These are phyloP conservation scores for Amiota minor DNA, from an alignment of 2,888 invertebrate genomes.

Conservation along the genomic window DNA sequence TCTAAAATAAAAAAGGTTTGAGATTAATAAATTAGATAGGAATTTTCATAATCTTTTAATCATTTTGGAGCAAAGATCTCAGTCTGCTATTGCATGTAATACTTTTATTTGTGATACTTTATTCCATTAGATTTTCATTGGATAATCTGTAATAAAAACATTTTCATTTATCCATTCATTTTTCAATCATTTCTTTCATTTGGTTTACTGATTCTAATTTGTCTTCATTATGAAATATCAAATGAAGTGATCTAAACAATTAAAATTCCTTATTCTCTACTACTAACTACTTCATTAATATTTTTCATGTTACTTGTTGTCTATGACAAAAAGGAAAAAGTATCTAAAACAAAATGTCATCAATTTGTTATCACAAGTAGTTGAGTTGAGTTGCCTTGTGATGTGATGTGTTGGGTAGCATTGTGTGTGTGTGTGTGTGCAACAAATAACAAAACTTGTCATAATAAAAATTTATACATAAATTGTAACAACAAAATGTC, in stretches of 20 bases:
- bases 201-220: neutral
- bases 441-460: constrained; percentile 35
- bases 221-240: neutral
- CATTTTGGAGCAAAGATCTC: too few relatives aligned
- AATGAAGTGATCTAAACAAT: constrained; percentile 24
- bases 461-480: constrained; percentile 40
- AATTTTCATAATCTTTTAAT: too few relatives aligned
- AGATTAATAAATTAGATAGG: too few relatives aligned
- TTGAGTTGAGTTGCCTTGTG: constrained; percentile 24
- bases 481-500: constrained; percentile 34
- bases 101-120: too few relatives aligned
- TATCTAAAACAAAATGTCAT: constrained; percentile 25
- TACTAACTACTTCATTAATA: too few relatives aligned
- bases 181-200: neutral
- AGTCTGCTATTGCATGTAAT: too few relatives aligned
- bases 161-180: neutral
- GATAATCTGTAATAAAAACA: too few relatives aligned
- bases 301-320: neutral
- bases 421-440: neutral
- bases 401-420: too few relatives aligned
- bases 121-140: too few relatives aligned
- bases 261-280: neutral
- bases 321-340: neutral
- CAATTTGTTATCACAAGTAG: constrained; percentile 43
- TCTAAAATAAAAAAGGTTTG: too few relatives aligned